Conservation (phyloP, 2,797 vertebrate species). For the Sardinella longiceps region DNA sequence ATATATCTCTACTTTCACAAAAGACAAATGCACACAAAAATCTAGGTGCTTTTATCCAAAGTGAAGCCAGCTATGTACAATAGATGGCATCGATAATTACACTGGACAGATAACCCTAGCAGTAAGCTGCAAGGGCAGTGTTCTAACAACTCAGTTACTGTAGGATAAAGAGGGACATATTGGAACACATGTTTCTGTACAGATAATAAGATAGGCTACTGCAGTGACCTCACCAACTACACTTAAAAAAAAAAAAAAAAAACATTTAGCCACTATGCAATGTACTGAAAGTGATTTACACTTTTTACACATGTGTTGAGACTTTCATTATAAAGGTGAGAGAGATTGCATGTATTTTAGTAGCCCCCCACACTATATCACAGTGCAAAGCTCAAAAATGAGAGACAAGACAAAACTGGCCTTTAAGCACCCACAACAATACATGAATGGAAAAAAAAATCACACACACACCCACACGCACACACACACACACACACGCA, state of each 20-base stretch:
- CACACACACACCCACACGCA: neutral
- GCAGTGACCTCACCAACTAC: neutral
- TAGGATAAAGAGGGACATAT: neutral
- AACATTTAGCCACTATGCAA: neutral
- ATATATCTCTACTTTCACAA: conserved; percentile 69
- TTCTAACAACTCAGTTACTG: neutral
- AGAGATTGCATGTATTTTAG: neutral
- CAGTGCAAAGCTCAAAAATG: neutral
- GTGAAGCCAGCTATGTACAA: neutral
- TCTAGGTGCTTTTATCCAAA: neutral
- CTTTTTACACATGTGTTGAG: neutral
- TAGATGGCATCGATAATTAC: neutral
- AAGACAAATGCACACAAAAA: conserved; percentile 27
- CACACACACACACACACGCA: conserved; percentile 27
- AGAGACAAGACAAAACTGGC: neutral
- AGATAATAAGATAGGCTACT: neutral
- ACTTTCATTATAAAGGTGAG: neutral
- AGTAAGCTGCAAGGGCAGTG: neutral
- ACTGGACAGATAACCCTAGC: neutral
- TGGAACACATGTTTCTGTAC: neutral
- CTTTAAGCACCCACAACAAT: neutral
- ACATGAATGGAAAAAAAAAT: neutral
- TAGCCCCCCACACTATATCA: neutral
- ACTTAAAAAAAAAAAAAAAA: neutral
- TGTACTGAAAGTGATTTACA: neutral